These are phyloP conservation scores for Halichondria panicea DNA, from an alignment of 37 sponge, comb jelly and placozoan genomes.

Conservation along the genomic window DNA sequence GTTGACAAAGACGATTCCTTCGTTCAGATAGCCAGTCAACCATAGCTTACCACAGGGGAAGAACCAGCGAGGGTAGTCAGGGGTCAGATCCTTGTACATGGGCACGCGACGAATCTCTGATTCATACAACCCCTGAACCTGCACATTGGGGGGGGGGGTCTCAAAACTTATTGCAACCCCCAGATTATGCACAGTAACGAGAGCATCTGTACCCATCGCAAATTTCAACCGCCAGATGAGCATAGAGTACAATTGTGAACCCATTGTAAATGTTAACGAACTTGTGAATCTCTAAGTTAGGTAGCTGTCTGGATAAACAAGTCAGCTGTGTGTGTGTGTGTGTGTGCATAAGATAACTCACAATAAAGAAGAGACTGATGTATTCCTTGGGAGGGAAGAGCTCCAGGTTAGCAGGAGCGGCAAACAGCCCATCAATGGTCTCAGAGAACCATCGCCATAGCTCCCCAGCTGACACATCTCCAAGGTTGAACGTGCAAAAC, in stretches of 20 bases:
- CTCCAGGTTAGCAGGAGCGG: constrained; percentile 42
- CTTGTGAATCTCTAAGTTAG: too few relatives aligned
- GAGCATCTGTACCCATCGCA: too few relatives aligned
- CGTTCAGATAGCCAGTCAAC: constrained; percentile 58
- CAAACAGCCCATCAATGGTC: constrained; percentile 53
- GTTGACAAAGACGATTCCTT: constrained; percentile 48
- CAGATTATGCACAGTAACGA: too few relatives aligned
- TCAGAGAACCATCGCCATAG: constrained; percentile 53
- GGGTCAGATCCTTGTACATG: not conserved
- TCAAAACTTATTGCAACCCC: too few relatives aligned
- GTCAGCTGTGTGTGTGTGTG: too few relatives aligned
- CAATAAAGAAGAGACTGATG: constrained; percentile 59
- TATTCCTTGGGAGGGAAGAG: constrained; percentile 55
- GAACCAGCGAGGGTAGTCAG: constrained; percentile 78
- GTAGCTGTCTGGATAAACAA: too few relatives aligned
- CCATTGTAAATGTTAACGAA: too few relatives aligned
- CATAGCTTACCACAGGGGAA: constrained; percentile 58
- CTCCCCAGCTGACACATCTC: constrained; percentile 52
- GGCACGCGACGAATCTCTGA: constrained; percentile 33
- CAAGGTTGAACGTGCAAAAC: constrained; percentile 40
- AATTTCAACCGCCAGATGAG: too few relatives aligned
- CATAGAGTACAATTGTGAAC: too few relatives aligned
- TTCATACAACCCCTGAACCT: constrained; percentile 73
- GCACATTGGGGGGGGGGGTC: not conserved
- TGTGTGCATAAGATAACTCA: constrained; percentile 25